Percentiles rank a stretch among this genome's conserved stretches.
phyloP scores from a whole-genome alignment of 2,113 vertebrate genomes.

The Forbesichthys agassizii region DNA sequence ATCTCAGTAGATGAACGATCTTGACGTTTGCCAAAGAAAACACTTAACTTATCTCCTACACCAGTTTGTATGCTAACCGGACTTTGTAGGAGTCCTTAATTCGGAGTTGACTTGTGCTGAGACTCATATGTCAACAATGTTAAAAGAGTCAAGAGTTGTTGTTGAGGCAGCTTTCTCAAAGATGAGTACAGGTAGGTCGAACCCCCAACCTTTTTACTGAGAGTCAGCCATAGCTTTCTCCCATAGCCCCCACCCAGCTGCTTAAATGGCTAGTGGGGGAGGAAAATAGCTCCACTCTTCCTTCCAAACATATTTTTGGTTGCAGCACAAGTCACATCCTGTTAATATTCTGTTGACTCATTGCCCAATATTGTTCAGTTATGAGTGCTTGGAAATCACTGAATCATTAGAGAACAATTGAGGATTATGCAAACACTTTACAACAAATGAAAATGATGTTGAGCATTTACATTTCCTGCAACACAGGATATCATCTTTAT shows the following conservation, averaged over 20 bases:
- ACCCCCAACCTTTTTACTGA: too few species aligned
- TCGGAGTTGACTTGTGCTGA: too few species aligned
- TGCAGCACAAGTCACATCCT: conserved; percentile 11
- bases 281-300: background rate
- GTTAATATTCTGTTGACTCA: conserved; percentile 35
- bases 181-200: too few species aligned
- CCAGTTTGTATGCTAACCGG: too few species aligned
- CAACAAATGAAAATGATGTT: background rate
- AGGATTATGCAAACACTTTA: conserved; percentile 7
- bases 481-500: background rate
- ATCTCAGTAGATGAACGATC: conserved; percentile 19
- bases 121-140: too few species aligned
- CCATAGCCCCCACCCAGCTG: conserved; percentile 34
- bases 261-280: conserved; percentile 10
- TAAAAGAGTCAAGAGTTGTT: too few species aligned
- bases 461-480: too few species aligned
- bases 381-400: background rate
- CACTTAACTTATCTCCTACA: conserved; percentile 31
- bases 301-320: conserved; percentile 35
- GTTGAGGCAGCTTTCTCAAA: too few species aligned
- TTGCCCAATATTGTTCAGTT: conserved; percentile 1
- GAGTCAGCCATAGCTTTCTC: conserved; percentile 1
- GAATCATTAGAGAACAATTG: background rate
- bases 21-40: conserved; percentile 11
- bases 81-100: too few species aligned